Evolutionary conservation across 1,140 invertebrate genomes (phyloP).

Genomic region (Hermetia illucens): DNA sequence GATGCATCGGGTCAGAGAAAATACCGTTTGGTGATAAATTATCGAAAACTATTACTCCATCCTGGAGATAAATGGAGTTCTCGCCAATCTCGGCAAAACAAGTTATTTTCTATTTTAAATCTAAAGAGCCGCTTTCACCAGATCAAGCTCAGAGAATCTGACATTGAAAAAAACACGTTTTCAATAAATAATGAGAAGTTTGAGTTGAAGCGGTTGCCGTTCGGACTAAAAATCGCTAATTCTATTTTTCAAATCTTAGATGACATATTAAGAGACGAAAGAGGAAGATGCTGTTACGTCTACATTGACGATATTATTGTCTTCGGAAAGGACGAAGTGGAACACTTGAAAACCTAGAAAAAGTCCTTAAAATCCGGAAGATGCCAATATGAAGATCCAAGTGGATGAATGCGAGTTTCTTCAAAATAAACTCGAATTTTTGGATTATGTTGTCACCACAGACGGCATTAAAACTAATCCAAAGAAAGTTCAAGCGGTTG

Average conservation of each 20-base stretch:
- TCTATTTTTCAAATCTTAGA: neutral
- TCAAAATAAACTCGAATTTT: no score
- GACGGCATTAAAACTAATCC: no score
- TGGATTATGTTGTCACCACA: no score
- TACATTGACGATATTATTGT: slow-evolving; percentile 2
- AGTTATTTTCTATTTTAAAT: neutral
- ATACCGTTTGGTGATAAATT: neutral
- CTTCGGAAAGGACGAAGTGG: no score
- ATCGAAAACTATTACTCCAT: slow-evolving; percentile 1
- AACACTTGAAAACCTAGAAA: no score
- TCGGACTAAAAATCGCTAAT: neutral
- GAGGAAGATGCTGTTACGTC: neutral
- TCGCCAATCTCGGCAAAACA: neutral
- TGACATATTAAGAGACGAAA: slow-evolving; percentile 2
- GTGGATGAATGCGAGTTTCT: no score
- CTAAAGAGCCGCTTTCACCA: slow-evolving; percentile 2
- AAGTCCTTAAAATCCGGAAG: no score
- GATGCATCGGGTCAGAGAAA: neutral
- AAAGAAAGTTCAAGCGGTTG: no score
- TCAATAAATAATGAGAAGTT: slow-evolving; percentile 3
- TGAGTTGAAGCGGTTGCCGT: neutral
- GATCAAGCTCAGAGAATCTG: neutral
- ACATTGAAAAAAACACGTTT: slow-evolving; percentile 1
- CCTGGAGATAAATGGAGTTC: neutral
- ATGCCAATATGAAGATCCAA: no score